Evolutionary conservation across 1,140 invertebrate species (phyloP).

Genomic region (Gerris buenoi): DNA sequence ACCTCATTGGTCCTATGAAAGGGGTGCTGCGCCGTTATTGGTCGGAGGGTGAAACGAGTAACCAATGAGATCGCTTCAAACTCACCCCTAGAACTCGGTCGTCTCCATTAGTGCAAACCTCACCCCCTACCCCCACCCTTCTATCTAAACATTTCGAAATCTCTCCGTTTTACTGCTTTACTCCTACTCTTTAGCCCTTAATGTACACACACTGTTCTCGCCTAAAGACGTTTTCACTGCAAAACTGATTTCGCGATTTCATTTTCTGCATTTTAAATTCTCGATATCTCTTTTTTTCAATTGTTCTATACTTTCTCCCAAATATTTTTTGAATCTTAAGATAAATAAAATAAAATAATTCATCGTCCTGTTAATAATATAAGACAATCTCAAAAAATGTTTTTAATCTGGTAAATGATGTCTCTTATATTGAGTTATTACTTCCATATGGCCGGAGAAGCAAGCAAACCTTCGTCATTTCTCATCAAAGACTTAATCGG

Average conservation of each 20-base stretch:
- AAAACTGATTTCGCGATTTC: neutral
- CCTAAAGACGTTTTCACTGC: neutral
- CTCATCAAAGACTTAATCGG: slow-evolving; percentile 18
- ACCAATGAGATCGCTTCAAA: neutral
- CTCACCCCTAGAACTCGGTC: too few species aligned
- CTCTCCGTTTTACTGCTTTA: neutral
- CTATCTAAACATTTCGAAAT: neutral
- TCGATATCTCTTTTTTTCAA: neutral
- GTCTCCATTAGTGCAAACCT: neutral
- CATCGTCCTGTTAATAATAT: neutral
- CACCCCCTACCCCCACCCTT: neutral
- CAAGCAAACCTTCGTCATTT: slow-evolving; percentile 16
- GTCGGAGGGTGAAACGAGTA: neutral
- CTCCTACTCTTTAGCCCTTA: neutral
- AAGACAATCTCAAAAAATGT: neutral
- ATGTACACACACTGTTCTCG: neutral
- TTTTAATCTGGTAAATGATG: neutral
- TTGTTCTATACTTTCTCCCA: neutral
- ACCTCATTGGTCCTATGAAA: neutral
- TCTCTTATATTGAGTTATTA: neutral
- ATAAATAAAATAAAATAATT: neutral
- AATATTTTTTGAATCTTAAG: neutral
- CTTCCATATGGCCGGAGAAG: neutral
- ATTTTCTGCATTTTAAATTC: neutral
- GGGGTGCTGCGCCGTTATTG: too few species aligned